phyloP scores from a whole-genome alignment of 1,140 invertebrate species.

The Lucilia sericata region DNA sequence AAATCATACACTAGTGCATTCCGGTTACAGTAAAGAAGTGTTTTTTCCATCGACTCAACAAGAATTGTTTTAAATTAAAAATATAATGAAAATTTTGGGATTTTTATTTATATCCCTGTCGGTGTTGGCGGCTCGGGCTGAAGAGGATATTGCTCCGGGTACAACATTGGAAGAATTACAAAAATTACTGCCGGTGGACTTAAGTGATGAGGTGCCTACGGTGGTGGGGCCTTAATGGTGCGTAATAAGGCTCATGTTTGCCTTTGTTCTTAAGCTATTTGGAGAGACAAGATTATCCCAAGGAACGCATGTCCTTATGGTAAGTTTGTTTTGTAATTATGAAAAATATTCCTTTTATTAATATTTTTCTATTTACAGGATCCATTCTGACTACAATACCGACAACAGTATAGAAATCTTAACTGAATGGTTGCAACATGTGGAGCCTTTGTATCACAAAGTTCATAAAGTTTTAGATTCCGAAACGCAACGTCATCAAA shows the following conservation, averaged over 20 bases:
- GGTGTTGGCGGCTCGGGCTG: not conserved
- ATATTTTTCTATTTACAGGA: slow-evolving; percentile 72
- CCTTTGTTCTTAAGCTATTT: slow-evolving; percentile 91
- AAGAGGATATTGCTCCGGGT: not conserved
- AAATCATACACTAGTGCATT: not conserved
- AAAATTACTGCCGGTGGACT: slow-evolving; percentile 45
- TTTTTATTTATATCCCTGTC: not conserved
- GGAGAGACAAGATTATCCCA: slow-evolving; percentile 89
- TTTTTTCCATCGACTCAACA: not conserved
- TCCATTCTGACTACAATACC: slow-evolving; percentile 88
- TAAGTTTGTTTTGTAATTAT: slow-evolving; percentile 69
- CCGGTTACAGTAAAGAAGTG: not conserved
- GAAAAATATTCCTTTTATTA: not conserved
- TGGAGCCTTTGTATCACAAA: slow-evolving; percentile 78
- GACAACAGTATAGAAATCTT: slow-evolving; percentile 83
- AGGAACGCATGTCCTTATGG: slow-evolving; percentile 88
- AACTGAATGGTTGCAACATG: slow-evolving; percentile 77
- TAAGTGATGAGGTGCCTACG: slow-evolving; percentile 71
- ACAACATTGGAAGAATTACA: slow-evolving; percentile 31
- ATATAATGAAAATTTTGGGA: slow-evolving; percentile 23
- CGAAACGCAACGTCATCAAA: slow-evolving; percentile 68
- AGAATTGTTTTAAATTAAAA: too few species aligned
- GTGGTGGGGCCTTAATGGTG: slow-evolving; percentile 82
- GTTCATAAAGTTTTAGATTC: slow-evolving; percentile 76
- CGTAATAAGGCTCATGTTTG: slow-evolving; percentile 91